These are phyloP conservation scores for Tragelaphus strepsiceros DNA, from an alignment of 2,113 vertebrate species.

Conservation along the genomic window DNA sequence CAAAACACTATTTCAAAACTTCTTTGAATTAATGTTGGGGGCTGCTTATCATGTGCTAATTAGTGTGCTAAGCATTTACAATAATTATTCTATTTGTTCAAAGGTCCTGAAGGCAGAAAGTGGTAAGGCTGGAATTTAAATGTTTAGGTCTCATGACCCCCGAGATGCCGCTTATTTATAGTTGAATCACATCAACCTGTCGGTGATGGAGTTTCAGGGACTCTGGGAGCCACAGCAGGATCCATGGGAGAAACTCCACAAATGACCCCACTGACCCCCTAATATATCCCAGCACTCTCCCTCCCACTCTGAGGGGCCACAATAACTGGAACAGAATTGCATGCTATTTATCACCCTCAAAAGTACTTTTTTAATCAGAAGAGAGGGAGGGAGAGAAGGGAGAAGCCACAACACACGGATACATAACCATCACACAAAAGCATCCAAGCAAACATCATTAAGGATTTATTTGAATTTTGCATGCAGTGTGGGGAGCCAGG, in stretches of 20 bases:
- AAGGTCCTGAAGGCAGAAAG: background rate
- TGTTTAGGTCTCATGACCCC: background rate
- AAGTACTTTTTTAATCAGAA: background rate
- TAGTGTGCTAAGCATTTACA: background rate
- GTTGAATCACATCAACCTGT: background rate
- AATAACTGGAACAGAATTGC: background rate
- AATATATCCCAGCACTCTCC: too few species aligned
- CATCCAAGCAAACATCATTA: background rate
- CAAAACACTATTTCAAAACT: background rate
- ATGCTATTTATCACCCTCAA: background rate
- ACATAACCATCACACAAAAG: background rate
- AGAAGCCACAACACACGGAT: background rate
- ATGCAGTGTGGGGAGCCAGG: background rate
- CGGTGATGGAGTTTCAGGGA: background rate
- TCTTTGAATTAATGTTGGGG: background rate
- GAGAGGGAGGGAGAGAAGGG: too few species aligned
- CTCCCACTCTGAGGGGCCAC: background rate
- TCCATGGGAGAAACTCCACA: background rate
- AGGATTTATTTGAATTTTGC: background rate
- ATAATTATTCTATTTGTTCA: background rate
- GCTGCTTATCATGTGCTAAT: background rate
- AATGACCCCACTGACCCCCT: accelerated
- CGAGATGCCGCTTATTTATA: background rate
- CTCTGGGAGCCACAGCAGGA: background rate
- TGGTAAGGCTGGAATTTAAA: background rate